Evolutionary conservation across 2,888 invertebrate genomes (phyloP).

Genomic region (Abrostola tripartita): DNA sequence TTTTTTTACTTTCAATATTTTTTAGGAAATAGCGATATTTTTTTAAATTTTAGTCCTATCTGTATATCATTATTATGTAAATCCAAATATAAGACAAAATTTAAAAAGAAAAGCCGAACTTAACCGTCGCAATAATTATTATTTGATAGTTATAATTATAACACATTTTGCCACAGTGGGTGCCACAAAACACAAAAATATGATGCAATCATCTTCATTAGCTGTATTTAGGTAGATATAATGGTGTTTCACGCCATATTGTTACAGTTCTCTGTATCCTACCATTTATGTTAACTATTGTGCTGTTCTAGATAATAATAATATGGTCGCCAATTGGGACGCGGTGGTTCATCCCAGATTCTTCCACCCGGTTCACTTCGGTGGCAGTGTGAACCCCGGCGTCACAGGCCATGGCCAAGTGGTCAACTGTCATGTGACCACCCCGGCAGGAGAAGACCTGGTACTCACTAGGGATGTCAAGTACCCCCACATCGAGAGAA

Average conservation of each 20-base stretch:
- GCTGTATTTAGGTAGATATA: neutral
- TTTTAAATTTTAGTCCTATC: too few relatives aligned
- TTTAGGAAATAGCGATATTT: too few relatives aligned
- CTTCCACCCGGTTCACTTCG: slow-evolving; percentile 61
- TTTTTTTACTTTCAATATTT: too few relatives aligned
- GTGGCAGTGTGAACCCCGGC: slow-evolving; percentile 56
- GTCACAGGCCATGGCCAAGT: slow-evolving; percentile 47
- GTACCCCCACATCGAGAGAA: slow-evolving; percentile 60
- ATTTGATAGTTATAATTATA: too few relatives aligned
- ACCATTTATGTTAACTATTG: neutral
- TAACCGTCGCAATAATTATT: too few relatives aligned
- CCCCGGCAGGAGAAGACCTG: slow-evolving; percentile 65
- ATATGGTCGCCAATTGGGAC: slow-evolving; percentile 47
- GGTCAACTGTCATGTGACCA: slow-evolving; percentile 64
- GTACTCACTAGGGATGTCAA: slow-evolving; percentile 50
- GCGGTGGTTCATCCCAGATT: slow-evolving; percentile 16
- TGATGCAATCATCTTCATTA: neutral
- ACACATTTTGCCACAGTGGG: too few relatives aligned
- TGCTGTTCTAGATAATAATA: slow-evolving; percentile 51
- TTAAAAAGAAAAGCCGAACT: too few relatives aligned
- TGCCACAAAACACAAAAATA: too few relatives aligned
- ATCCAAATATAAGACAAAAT: too few relatives aligned
- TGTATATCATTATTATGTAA: too few relatives aligned
- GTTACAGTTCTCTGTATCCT: too few relatives aligned
- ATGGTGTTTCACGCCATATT: neutral